phyloP scores from a whole-genome alignment of 2,113 vertebrate genomes.

The Nicator chloris region DNA sequence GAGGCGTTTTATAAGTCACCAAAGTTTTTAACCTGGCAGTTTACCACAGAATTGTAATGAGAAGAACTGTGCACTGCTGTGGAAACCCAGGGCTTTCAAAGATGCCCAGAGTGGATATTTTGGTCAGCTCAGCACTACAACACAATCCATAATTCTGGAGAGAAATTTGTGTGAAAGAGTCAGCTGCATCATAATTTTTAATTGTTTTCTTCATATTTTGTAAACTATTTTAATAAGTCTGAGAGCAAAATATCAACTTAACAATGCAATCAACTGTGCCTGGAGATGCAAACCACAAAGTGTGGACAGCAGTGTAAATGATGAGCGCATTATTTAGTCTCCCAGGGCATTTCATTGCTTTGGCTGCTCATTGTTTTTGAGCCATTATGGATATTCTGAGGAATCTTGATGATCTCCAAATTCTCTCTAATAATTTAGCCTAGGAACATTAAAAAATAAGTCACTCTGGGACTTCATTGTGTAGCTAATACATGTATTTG shows the following conservation, averaged over 20 bases:
- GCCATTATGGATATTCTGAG: neutral
- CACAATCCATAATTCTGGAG: neutral
- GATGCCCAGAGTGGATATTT: neutral
- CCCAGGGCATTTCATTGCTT: neutral
- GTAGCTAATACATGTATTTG: neutral
- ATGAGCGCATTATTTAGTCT: neutral
- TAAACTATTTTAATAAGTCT: neutral
- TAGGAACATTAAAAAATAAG: neutral
- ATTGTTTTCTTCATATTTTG: neutral
- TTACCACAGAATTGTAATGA: neutral
- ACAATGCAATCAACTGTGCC: neutral
- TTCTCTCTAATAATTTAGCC: neutral
- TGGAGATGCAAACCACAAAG: neutral
- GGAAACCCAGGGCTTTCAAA: neutral
- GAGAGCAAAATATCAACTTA: neutral
- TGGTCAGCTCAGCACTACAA: neutral
- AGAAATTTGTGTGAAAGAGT: neutral
- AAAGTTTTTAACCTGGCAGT: constrained; percentile 47
- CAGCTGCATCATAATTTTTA: neutral
- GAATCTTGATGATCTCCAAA: constrained; percentile 14
- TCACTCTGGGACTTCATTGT: neutral
- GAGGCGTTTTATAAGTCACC: constrained; percentile 26
- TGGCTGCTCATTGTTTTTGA: constrained; percentile 6
- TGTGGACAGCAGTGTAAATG: constrained; percentile 8
- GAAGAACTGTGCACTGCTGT: neutral